These are phyloP conservation scores for Philypnodon macrostomus DNA, from an alignment of 2,797 vertebrate species.

Conservation along the genomic window DNA sequence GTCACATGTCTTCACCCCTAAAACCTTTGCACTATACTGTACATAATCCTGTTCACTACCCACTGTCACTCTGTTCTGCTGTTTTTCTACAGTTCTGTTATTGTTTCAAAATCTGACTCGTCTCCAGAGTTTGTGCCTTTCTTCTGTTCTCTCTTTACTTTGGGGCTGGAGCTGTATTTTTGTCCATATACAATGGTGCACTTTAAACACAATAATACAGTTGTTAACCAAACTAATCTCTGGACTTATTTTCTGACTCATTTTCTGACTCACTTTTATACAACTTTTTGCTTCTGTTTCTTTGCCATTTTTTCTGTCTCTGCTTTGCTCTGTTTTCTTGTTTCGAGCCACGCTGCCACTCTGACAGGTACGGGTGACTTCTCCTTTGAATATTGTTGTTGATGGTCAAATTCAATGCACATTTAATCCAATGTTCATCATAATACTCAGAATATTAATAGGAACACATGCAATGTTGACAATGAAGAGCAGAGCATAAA, in stretches of 20 bases:
- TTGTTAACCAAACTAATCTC: slow-evolving; percentile 56
- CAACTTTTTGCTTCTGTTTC: slow-evolving; percentile 30
- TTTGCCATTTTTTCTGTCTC: slow-evolving; percentile 34
- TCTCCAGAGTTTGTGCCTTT: slow-evolving; percentile 83
- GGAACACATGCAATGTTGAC: too few species aligned
- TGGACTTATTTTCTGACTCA: slow-evolving; percentile 48
- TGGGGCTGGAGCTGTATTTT: slow-evolving; percentile 80
- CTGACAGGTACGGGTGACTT: slow-evolving; percentile 62
- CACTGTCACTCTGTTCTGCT: slow-evolving; percentile 43
- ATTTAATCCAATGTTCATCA: too few species aligned
- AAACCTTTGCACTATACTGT: too few species aligned
- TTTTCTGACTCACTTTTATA: slow-evolving; percentile 18
- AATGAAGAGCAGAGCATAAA: too few species aligned
- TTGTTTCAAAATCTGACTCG: too few species aligned
- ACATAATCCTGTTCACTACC: too few species aligned
- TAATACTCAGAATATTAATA: too few species aligned
- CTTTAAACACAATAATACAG: slow-evolving; percentile 85
- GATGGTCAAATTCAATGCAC: slow-evolving; percentile 11
- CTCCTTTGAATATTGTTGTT: slow-evolving; percentile 34
- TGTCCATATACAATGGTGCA: slow-evolving; percentile 86
- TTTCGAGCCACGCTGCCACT: slow-evolving; percentile 41
- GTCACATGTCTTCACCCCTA: too few species aligned
- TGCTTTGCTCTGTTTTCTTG: slow-evolving; percentile 41
- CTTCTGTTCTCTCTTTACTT: slow-evolving; percentile 81
- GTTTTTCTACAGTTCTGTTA: slow-evolving; percentile 56